A percentile compares a stretch with the other conserved stretches of the same genome.
These are phyloP conservation scores for Drosophila asahinai DNA, from an alignment of 1,140 invertebrate species.

Conservation along the genomic window DNA sequence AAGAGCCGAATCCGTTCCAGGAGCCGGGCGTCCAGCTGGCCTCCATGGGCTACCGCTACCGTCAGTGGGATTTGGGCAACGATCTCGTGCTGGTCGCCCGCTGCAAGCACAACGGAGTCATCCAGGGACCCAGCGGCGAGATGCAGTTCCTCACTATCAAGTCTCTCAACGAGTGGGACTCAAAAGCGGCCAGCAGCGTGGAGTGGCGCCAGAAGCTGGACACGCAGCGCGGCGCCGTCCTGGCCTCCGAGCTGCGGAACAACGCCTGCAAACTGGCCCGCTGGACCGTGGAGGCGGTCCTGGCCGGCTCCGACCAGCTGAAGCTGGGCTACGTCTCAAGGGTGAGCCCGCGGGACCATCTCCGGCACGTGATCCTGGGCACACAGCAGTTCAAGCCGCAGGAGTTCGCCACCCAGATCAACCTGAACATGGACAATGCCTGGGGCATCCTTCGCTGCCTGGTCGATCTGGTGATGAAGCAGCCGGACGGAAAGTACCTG, in stretches of 20 bases:
- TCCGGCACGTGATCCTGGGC: conserved; percentile 98
- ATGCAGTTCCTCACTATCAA: conserved; percentile 98
- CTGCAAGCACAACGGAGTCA: conserved; percentile 98
- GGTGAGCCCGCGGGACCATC: conserved; percentile 95
- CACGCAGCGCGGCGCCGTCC: conserved; percentile 97
- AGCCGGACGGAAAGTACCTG: conserved; percentile 98
- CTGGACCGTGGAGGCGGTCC: conserved; percentile 98
- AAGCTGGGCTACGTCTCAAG: conserved; percentile 99
- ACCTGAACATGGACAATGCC: conserved; percentile 99
- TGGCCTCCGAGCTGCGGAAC: conserved; percentile 99
- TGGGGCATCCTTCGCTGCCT: conserved; percentile 99
- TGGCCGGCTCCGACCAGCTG: conserved; percentile 98
- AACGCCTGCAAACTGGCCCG: conserved; percentile 99
- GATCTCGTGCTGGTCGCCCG: conserved; percentile 95
- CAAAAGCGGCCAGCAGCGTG: conserved; percentile 96
- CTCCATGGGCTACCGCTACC: conserved; percentile 97
- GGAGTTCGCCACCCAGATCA: conserved; percentile 99
- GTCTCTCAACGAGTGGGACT: conserved; percentile 99
- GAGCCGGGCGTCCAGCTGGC: conserved; percentile 96
- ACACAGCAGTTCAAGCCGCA: conserved; percentile 99
- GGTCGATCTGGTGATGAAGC: conserved; percentile 98
- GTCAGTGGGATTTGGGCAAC: conserved; percentile 98
- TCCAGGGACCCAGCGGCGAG: conserved; percentile 95
- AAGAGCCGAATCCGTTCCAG: conserved; percentile 97
- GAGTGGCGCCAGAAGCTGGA: conserved; percentile 99